phyloP scores from a whole-genome alignment of 2,113 vertebrate genomes.

The Centrocercus urophasianus region DNA sequence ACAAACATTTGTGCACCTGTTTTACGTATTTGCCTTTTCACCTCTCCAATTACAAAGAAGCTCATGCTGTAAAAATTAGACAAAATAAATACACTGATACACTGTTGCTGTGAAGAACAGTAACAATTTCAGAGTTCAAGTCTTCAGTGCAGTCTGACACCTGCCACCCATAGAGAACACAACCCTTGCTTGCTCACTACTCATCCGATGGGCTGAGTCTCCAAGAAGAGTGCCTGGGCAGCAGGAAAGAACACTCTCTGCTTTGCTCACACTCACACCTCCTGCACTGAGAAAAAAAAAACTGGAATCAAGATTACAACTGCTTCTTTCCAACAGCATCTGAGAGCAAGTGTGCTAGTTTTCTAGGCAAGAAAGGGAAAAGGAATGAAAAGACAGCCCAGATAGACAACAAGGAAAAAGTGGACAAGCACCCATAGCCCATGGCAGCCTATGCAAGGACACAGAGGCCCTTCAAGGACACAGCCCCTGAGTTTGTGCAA shows the following conservation, averaged over 20 bases:
- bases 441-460: background rate
- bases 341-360: background rate
- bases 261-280: background rate
- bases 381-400: background rate
- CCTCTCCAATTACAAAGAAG: conserved; percentile 18
- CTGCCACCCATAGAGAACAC: background rate
- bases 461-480: fast-evolving
- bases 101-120: background rate
- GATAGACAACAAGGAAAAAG: background rate
- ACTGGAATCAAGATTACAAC: background rate
- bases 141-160: background rate
- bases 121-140: background rate
- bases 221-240: background rate
- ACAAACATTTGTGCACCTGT: background rate
- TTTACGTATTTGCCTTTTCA: background rate
- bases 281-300: background rate
- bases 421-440: background rate
- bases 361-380: background rate
- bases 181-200: background rate
- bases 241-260: background rate
- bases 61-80: background rate
- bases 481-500: background rate
- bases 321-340: background rate
- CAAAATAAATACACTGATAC: background rate
- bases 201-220: fast-evolving